A percentile compares a stretch with the other conserved stretches of the same genome.
Conservation (phyloP, 2,797 vertebrate genomes). For the Cetoscarus ocellatus region DNA sequence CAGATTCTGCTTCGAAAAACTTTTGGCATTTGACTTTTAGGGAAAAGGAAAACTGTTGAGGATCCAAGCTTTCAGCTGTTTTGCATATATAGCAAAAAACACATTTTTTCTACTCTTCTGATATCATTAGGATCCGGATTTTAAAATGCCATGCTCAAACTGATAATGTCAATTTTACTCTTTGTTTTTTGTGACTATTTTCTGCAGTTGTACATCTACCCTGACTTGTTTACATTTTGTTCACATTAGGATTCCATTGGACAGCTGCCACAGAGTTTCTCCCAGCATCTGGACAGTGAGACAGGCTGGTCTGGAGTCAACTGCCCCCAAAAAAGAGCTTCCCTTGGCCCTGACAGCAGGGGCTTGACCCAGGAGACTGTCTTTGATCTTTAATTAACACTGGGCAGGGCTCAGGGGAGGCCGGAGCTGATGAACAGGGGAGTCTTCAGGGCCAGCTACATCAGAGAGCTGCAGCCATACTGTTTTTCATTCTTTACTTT, state of each 20-base stretch:
- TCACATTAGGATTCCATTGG: slow-evolving; percentile 7
- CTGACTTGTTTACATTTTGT: slow-evolving; percentile 17
- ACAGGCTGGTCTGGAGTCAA: slow-evolving; percentile 43
- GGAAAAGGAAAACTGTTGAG: neutral
- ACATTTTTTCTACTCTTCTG: too few species aligned
- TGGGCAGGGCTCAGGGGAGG: slow-evolving; percentile 50
- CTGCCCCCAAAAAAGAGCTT: slow-evolving; percentile 51
- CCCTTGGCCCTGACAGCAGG: slow-evolving; percentile 70
- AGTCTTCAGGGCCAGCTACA: slow-evolving; percentile 46
- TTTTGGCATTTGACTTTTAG: neutral
- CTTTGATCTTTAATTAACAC: slow-evolving; percentile 83
- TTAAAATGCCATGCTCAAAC: too few species aligned
- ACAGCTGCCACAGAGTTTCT: slow-evolving; percentile 32
- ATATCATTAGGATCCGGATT: too few species aligned
- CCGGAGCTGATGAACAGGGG: slow-evolving; percentile 56
- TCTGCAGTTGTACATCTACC: neutral
- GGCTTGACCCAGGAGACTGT: slow-evolving; percentile 67
- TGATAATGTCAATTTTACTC: neutral
- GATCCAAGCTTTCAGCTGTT: neutral
- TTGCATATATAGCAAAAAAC: neutral
- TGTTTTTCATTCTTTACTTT: slow-evolving; percentile 5
- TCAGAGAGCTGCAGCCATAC: slow-evolving; percentile 12
- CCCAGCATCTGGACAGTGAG: slow-evolving; percentile 48
- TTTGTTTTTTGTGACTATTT: neutral
- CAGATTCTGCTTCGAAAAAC: neutral